phyloP scores from a whole-genome alignment of 2,113 vertebrate species.

The Cryptomyrus ogoouensis region DNA sequence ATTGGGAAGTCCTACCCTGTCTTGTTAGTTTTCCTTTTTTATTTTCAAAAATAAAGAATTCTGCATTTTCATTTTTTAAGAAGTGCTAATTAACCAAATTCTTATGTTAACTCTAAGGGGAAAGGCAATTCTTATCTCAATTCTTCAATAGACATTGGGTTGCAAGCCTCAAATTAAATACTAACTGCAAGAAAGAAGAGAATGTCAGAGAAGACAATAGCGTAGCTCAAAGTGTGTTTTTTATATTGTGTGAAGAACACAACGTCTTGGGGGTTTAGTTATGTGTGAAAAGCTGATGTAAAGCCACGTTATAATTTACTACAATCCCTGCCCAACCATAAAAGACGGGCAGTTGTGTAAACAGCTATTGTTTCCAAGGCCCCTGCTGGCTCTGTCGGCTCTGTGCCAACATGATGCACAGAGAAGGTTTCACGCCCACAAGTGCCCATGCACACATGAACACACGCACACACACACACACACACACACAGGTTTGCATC shows the following conservation, averaged over 20 bases:
- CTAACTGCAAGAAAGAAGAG: background rate
- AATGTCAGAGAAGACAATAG: conserved; percentile 4
- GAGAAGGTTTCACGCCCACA: background rate
- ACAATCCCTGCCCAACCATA: background rate
- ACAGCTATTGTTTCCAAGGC: background rate
- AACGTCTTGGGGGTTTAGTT: background rate
- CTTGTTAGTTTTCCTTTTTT: background rate
- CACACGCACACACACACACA: background rate
- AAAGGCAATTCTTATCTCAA: conserved; percentile 8
- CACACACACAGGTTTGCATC: too few relatives aligned
- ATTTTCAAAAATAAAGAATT: background rate
- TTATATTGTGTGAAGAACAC: background rate
- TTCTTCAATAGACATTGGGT: background rate
- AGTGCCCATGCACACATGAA: background rate
- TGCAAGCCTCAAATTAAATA: background rate
- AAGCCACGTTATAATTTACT: background rate
- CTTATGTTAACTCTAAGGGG: background rate
- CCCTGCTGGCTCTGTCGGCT: background rate
- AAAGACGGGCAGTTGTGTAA: conserved; percentile 7
- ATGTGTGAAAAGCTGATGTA: background rate
- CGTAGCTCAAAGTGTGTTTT: background rate
- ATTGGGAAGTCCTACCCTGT: background rate
- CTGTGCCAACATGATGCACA: background rate
- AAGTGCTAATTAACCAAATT: background rate
- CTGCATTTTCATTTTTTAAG: background rate